Evolutionary conservation across 2,888 invertebrate genomes (phyloP).

Genomic region (Pseudococcus viburni): DNA sequence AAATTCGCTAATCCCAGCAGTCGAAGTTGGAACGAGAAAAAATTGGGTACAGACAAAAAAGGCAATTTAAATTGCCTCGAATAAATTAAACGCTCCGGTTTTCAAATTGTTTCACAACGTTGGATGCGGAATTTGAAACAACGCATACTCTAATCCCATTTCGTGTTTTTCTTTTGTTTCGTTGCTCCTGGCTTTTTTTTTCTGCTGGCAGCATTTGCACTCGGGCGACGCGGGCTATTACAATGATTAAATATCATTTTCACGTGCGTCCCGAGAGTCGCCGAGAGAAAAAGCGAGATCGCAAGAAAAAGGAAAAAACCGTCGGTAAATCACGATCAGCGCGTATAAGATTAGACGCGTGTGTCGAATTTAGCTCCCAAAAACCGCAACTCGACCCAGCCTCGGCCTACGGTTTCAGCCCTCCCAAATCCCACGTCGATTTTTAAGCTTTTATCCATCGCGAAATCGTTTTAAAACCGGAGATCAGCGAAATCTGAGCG

Average conservation of each 20-base stretch:
- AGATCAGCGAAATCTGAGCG: background rate
- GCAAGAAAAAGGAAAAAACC: background rate
- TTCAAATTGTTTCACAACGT: constrained; percentile 43
- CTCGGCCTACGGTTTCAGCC: background rate
- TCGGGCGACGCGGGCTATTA: background rate
- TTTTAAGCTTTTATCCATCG: constrained; percentile 13
- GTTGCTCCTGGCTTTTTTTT: constrained; percentile 17
- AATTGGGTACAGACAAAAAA: background rate
- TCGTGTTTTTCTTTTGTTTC: constrained; percentile 35
- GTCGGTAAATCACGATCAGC: background rate
- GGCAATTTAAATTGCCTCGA: constrained; percentile 40
- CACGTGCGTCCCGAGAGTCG: constrained; percentile 1
- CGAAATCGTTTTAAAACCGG: constrained; percentile 14
- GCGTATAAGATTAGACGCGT: constrained; percentile 18
- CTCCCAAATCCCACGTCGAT: constrained; percentile 27
- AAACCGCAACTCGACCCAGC: background rate
- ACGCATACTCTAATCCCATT: constrained; percentile 16
- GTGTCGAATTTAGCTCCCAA: background rate
- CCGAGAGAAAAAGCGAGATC: background rate
- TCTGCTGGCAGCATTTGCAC: background rate
- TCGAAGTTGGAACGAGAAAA: background rate
- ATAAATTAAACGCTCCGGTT: constrained; percentile 35
- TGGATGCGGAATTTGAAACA: constrained; percentile 35
- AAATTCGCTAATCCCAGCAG: constrained; percentile 24
- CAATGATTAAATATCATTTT: constrained; percentile 49